These are phyloP conservation scores for Astur gentilis DNA, from an alignment of 2,113 vertebrate species.

Conservation along the genomic window DNA sequence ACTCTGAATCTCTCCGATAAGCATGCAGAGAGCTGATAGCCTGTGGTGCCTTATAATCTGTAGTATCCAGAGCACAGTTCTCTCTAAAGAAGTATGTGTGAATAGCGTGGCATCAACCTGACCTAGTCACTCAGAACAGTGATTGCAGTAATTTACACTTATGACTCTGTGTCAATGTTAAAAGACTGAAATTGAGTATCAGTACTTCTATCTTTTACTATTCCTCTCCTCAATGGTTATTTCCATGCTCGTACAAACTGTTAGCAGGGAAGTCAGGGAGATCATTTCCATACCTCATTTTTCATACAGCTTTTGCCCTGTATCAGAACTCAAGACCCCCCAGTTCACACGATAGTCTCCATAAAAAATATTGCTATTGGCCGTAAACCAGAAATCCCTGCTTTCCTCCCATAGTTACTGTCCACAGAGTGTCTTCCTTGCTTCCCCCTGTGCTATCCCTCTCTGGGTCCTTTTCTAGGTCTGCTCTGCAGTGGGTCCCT, in stretches of 20 bases:
- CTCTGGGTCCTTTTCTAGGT: background rate
- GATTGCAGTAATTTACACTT: constrained; percentile 24
- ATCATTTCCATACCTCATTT: background rate
- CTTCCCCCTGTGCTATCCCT: background rate
- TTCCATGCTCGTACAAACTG: background rate
- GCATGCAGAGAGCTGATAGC: background rate
- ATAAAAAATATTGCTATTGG: background rate
- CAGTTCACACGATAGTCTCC: background rate
- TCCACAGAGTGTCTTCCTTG: background rate
- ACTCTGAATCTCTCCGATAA: constrained; percentile 30
- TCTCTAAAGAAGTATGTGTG: background rate
- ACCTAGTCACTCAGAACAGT: background rate
- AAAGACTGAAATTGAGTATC: background rate
- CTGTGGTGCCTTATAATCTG: constrained; percentile 13
- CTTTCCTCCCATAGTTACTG: background rate
- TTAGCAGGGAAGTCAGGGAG: background rate
- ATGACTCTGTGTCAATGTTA: background rate
- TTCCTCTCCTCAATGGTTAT: background rate
- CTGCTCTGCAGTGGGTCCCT: background rate
- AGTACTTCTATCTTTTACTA: background rate
- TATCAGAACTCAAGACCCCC: background rate
- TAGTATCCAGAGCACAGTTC: background rate
- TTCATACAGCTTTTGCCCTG: background rate
- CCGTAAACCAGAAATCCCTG: background rate
- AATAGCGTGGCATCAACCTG: background rate